phyloP scores from a whole-genome alignment of 1,140 invertebrate genomes.

The Drosophila busckii region DNA sequence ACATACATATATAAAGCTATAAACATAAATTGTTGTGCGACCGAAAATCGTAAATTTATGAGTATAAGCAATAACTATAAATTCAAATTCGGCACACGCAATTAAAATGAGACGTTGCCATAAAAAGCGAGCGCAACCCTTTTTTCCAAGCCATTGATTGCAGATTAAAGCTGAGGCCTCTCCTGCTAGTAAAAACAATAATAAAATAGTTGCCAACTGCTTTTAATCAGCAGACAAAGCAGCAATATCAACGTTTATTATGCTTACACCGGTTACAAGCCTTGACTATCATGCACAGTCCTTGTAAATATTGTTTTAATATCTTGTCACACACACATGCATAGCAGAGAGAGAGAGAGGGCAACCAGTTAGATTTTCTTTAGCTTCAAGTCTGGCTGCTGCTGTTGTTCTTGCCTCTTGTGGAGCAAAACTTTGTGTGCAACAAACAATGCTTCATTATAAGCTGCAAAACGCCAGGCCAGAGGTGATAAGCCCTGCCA shows the following conservation, averaged over 20 bases:
- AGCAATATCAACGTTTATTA: too few relatives aligned
- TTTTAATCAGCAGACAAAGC: not conserved
- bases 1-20: constrained; percentile 7
- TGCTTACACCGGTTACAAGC: too few relatives aligned
- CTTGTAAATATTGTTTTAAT: constrained; percentile 69
- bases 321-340: constrained; percentile 33
- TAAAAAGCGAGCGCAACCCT: constrained; percentile 55
- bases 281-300: constrained; percentile 46
- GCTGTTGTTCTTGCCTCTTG: constrained; percentile 17
- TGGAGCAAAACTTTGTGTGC: constrained; percentile 63
- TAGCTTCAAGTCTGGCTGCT: constrained; percentile 22
- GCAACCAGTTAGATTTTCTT: too few relatives aligned
- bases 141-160: constrained; percentile 69
- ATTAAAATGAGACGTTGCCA: constrained; percentile 60
- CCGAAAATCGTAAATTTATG: constrained; percentile 49
- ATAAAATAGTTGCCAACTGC: not conserved
- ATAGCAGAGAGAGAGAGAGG: not conserved
- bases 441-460: constrained; percentile 73
- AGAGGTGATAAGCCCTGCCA: constrained; percentile 70
- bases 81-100: constrained; percentile 63
- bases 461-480: constrained; percentile 54
- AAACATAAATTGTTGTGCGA: constrained; percentile 53
- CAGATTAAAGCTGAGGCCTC: too few relatives aligned
- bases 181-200: too few relatives aligned
- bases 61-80: constrained; percentile 50